phyloP scores from a whole-genome alignment of 2,797 vertebrate genomes.

The Pangasius krempfi region DNA sequence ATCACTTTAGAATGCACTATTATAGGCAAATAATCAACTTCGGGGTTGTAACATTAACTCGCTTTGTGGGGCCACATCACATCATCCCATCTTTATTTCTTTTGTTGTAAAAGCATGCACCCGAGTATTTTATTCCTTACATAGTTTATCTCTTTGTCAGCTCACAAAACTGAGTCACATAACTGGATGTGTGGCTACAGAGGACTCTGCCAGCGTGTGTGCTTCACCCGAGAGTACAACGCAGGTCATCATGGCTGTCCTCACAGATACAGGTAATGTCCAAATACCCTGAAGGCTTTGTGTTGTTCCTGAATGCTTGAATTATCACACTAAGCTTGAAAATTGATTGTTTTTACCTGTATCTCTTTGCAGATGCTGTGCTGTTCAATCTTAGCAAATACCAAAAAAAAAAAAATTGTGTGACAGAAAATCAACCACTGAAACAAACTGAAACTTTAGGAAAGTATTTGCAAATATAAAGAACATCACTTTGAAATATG shows the following conservation, averaged over 20 bases:
- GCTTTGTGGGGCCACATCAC: background rate
- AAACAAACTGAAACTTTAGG: background rate
- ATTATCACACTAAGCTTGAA: background rate
- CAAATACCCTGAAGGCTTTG: background rate
- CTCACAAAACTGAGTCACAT: slow-evolving; percentile 64
- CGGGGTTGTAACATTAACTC: background rate
- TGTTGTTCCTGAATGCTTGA: background rate
- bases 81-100: background rate
- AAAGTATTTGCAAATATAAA: background rate
- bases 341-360: slow-evolving; percentile 32
- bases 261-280: slow-evolving; percentile 71
- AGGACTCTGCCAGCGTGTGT: slow-evolving; percentile 78
- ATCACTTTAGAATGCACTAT: background rate
- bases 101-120: background rate
- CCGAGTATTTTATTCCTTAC: background rate
- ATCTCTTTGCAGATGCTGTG: slow-evolving; percentile 74
- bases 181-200: slow-evolving; percentile 73
- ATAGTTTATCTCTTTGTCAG: slow-evolving; percentile 51
- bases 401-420: background rate
- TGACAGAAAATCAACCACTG: background rate
- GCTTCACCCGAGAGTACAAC: slow-evolving; percentile 74
- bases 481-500: too few relatives aligned
- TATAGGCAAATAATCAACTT: background rate
- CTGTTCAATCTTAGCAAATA: slow-evolving; percentile 64
- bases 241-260: slow-evolving; percentile 75